phyloP scores from a whole-genome alignment of 1,140 invertebrate species.

The Grapholita molesta region DNA sequence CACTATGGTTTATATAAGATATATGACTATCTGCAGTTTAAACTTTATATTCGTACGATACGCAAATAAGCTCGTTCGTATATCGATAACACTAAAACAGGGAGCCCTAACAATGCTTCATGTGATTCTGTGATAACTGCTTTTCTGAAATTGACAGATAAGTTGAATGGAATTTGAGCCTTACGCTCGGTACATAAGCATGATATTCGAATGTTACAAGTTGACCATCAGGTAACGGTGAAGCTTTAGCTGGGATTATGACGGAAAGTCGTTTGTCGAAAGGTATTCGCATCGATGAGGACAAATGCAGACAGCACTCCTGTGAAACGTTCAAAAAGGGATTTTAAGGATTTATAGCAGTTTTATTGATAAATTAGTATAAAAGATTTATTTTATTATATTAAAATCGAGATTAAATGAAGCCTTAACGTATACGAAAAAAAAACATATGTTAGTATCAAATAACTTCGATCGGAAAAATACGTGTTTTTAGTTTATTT shows the following conservation, averaged over 20 bases:
- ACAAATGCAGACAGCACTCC: slow-evolving; percentile 23
- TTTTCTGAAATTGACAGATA: not conserved
- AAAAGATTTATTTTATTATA: too few relatives aligned
- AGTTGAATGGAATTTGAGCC: not conserved
- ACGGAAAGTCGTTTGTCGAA: slow-evolving; percentile 33
- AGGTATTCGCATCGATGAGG: slow-evolving; percentile 25
- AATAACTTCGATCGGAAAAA: too few relatives aligned
- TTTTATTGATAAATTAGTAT: too few relatives aligned
- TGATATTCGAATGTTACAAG: slow-evolving; percentile 14
- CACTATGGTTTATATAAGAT: too few relatives aligned
- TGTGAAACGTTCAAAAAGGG: not conserved
- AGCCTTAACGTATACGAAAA: too few relatives aligned
- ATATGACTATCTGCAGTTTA: not conserved
- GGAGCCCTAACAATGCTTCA: slow-evolving; percentile 7
- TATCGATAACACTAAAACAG: slow-evolving; percentile 7
- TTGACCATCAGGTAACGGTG: slow-evolving; percentile 24
- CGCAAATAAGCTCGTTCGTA: not conserved
- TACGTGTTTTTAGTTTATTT: too few relatives aligned
- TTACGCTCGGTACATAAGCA: slow-evolving; percentile 10
- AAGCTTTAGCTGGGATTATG: slow-evolving; percentile 32
- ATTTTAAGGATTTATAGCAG: not conserved
- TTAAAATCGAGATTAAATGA: too few relatives aligned
- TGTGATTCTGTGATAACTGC: slow-evolving; percentile 8
- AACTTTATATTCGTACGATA: not conserved
- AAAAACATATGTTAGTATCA: too few relatives aligned